Conservation (phyloP, 2,113 vertebrate genomes). For the Lontra canadensis region DNA sequence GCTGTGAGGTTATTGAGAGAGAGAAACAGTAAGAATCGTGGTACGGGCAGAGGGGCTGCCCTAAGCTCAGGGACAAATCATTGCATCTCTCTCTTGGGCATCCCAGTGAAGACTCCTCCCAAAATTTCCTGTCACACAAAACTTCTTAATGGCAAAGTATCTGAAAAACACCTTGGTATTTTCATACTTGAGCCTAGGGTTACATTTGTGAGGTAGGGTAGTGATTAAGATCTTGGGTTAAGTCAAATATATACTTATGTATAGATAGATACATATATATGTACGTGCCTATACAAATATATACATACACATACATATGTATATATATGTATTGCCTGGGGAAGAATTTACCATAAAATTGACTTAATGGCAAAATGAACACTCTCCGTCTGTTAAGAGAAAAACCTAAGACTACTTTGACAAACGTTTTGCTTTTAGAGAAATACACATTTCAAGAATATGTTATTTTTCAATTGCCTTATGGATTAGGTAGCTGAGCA, state of each 20-base stretch:
- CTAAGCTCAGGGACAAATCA: not conserved
- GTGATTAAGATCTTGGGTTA: not conserved
- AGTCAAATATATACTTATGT: not conserved
- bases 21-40: not conserved
- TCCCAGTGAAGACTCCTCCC: not conserved
- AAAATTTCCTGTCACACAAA: constrained; percentile 2
- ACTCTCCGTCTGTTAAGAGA: constrained; percentile 24
- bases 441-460: constrained; percentile 39
- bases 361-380: constrained; percentile 42
- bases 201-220: not conserved
- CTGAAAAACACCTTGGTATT: constrained; percentile 35
- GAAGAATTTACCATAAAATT: constrained; percentile 53
- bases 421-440: constrained; percentile 55
- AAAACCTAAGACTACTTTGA: not conserved
- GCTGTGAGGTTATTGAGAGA: not conserved
- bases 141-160: not conserved
- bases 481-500: not conserved
- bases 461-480: constrained; percentile 28
- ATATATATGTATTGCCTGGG: not conserved
- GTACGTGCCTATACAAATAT: not conserved
- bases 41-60: not conserved
- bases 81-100: not conserved
- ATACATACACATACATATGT: not conserved
- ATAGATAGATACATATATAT: not conserved
- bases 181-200: constrained; percentile 31